Base-by-base conservation (phyloP, 1,140 invertebrate genomes). In the Dufourea novaeangliae region DNA sequence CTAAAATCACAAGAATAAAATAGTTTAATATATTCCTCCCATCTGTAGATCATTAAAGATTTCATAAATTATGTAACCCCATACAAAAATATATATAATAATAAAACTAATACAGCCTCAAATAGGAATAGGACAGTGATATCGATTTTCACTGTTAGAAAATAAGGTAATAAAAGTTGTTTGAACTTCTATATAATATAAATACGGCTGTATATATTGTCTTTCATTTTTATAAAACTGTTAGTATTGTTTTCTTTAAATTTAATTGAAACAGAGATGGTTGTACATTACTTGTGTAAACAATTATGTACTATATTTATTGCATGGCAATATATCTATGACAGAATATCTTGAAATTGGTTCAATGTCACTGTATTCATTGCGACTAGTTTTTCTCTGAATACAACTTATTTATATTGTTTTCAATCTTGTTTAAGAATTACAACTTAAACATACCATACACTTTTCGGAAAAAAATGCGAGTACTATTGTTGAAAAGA, bases 1-100 rank as follows among this genome's bases (percentile, higher is more conserved):
- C 50, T 69, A 80, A 20, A 72, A 69, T 46, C 22, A 41, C 54
- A 67, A 37, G 70, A 88, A 82, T 88, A 86, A 78, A 87, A 86
- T 66, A 64, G 67, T 61, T 66, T 79, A 50, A 50, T 80, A 82
- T 68, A 78, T 69, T 73, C 79, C 22, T 71, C 71, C 69, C 70
- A 62, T 68, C 50, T 80, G 68, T 29, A 78, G 29, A 70, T 59
- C 78, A 62, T 32, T 34, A 8, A 52, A 22, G 12, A 46, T 50
- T 27, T 56, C 6, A 57, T 44, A 81, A 79, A 8, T 22, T 74
- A 32, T 63, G 37, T 20, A 27, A 62, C n/a, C 34, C 59, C 34
- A 41, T 62, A 62, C 1, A 39, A 54, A 81, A 12, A 22, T 46
- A 69, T 44, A 34, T 69, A 22, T 61, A 67, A 56, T 64, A 79